Evolutionary conservation across 2,888 invertebrate genomes (phyloP).

Genomic region (Deilephila porcellus): DNA sequence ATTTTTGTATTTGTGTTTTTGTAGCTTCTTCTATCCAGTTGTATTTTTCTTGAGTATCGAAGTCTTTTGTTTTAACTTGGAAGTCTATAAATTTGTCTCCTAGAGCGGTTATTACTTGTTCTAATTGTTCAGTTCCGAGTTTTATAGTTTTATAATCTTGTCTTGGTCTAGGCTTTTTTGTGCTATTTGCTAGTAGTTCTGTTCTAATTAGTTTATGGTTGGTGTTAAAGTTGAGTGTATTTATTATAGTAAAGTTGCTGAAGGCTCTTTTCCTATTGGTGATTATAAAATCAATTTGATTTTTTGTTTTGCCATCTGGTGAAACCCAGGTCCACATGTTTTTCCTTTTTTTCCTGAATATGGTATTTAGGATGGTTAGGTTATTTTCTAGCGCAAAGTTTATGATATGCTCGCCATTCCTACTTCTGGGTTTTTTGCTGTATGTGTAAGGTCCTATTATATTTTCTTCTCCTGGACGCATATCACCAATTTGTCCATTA

Average conservation of each 20-base stretch:
- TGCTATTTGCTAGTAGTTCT: slow-evolving; percentile 38
- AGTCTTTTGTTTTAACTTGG: slow-evolving; percentile 32
- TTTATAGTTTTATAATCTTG: slow-evolving; percentile 32
- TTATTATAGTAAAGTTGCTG: slow-evolving; percentile 30
- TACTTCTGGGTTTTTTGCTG: slow-evolving; percentile 39
- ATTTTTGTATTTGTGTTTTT: slow-evolving; percentile 23
- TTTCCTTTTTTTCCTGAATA: slow-evolving; percentile 27
- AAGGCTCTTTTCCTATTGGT: slow-evolving; percentile 28
- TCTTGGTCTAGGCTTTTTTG: slow-evolving; percentile 44
- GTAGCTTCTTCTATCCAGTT: slow-evolving; percentile 31
- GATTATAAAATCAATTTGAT: slow-evolving; percentile 38
- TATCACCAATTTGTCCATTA: slow-evolving; percentile 38
- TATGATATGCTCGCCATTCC: slow-evolving; percentile 39
- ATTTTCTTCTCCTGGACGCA: slow-evolving; percentile 37
- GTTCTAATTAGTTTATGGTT: slow-evolving; percentile 46
- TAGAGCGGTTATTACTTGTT: slow-evolving; percentile 33
- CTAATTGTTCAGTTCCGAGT: slow-evolving; percentile 34
- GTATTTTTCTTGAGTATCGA: slow-evolving; percentile 39
- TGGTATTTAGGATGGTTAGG: slow-evolving; percentile 31
- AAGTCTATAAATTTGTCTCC: slow-evolving; percentile 21
- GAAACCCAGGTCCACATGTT: slow-evolving; percentile 37
- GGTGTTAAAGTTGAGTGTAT: slow-evolving; percentile 45
- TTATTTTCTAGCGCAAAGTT: slow-evolving; percentile 40
- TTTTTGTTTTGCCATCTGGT: slow-evolving; percentile 34
- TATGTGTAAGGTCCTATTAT: slow-evolving; percentile 34